These are phyloP conservation scores for Esox lucius DNA, from an alignment of 2,797 vertebrate genomes.

Conservation along the genomic window DNA sequence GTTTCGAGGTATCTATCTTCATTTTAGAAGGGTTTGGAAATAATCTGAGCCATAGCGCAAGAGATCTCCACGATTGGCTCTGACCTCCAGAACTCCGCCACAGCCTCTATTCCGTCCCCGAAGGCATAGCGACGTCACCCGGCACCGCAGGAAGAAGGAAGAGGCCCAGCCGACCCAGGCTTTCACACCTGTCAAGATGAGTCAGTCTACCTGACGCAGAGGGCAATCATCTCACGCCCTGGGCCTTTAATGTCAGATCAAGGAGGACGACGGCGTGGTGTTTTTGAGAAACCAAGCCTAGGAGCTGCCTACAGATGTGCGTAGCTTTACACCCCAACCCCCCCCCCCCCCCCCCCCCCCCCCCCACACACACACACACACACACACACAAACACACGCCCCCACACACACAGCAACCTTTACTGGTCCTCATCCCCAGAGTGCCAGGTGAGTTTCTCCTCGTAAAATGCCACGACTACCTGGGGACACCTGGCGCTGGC, in stretches of 20 bases:
- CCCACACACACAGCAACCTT: conserved; percentile 23
- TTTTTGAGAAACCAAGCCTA: conserved; percentile 53
- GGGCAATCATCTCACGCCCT: conserved; percentile 44
- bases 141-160: conserved; percentile 45
- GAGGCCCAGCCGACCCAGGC: conserved; percentile 34
- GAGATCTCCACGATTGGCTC: not conserved
- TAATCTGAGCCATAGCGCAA: not conserved
- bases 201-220: conserved; percentile 38
- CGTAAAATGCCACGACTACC: conserved; percentile 96
- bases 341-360: too few relatives aligned
- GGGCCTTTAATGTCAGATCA: conserved; percentile 51
- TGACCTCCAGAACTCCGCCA: conserved; percentile 4
- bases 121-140: conserved; percentile 49
- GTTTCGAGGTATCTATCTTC: not conserved
- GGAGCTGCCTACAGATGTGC: conserved; percentile 49
- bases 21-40: not conserved
- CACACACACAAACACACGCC: conserved; percentile 9
- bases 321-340: too few relatives aligned
- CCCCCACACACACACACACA: conserved; percentile 9
- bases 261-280: conserved; percentile 54
- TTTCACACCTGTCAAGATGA: conserved; percentile 44
- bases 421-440: conserved; percentile 90
- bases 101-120: not conserved
- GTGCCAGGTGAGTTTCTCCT: conserved; percentile 95
- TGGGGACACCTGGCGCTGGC: conserved; percentile 93